Evolutionary conservation across 2,797 vertebrate species (phyloP), one percentile per base, ranked within the genome.

Genomic region (Periophthalmus magnuspinnatus): DNA sequence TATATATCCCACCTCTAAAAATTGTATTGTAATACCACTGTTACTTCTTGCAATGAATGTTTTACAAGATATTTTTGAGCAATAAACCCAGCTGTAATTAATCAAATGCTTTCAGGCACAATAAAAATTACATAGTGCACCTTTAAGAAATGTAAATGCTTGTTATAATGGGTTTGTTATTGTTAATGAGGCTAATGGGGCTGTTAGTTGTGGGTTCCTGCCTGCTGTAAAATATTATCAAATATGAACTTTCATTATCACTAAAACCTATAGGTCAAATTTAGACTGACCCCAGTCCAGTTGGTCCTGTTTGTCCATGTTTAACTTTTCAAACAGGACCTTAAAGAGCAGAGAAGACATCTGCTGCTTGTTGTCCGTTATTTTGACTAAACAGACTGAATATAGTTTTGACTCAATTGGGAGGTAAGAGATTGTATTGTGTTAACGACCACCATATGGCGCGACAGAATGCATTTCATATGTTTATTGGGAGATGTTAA

Each of bases 321-420:
- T 59, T 65, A 7, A 1, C 19, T 19, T 3, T 36, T 22, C 24
- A 34, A 6, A 50, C 13, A 45, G 41, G 13, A 45, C 0, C 8
- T 52, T 38, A 13, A 11, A 62, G 11, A 41, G 41, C 14, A 38
- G 10, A 3, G 0, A 45, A 61, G 68, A 77, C 76, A 84, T 84
- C 83, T 86, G 76, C 61, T 62, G 74, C 32, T 2, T 71, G 68
- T 81, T 36, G 34, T 34, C 56, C 33, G 19, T 74, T 64, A 56
- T 74, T 71, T 72, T 8, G 56, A 63, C 64, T 21, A 69, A 73
- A 80, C 77, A 76, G 57, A 76, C 63, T 72, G 41, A 24, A 17
- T 5, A 13, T 1, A 56, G 36, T 66, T 72, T 72, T 69, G 67
- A 24, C 33, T 8, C 4, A 55, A 38, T 77, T 60, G 36, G 16